A percentile compares a stretch with the other conserved stretches of the same genome.
These are phyloP conservation scores for Molossus alvarezi DNA, from an alignment of 2,797 vertebrate genomes.

Conservation along the genomic window DNA sequence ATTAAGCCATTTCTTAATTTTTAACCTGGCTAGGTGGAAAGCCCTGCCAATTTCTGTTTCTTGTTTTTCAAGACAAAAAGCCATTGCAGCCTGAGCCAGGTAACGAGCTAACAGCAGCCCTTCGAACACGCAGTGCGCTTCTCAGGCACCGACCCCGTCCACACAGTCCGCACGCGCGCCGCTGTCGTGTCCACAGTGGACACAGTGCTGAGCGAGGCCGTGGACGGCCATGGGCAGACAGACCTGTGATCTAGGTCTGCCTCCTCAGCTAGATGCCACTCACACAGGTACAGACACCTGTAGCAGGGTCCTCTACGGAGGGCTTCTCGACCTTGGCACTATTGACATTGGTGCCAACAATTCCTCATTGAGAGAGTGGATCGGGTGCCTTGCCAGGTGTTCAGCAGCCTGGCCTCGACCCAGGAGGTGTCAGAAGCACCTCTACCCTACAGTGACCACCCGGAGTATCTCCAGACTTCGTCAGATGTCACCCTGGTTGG, in stretches of 20 bases:
- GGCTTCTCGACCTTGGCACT: background rate
- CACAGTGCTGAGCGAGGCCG: background rate
- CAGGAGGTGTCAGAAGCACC: background rate
- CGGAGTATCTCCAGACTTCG: background rate
- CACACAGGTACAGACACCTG: background rate
- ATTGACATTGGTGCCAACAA: background rate
- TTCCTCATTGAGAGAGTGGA: background rate
- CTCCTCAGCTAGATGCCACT: background rate
- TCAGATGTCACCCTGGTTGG: too few species aligned
- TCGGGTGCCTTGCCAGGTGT: background rate
- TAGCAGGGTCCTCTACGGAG: fast-evolving
- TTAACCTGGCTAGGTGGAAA: background rate
- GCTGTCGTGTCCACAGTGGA: background rate
- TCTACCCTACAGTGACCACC: background rate
- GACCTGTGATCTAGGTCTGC: background rate
- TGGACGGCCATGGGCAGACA: fast-evolving
- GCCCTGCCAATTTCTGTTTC: background rate
- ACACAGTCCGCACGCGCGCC: background rate
- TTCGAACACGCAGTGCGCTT: too few species aligned
- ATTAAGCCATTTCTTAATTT: background rate
- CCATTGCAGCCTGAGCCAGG: background rate
- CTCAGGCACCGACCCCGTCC: background rate
- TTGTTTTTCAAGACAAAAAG: background rate
- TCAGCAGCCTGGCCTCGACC: background rate
- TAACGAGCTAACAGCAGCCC: background rate